Percentiles rank a stretch among this genome's conserved stretches.
Conservation (phyloP, 2,888 invertebrate genomes). For the Dorcus hopei region DNA sequence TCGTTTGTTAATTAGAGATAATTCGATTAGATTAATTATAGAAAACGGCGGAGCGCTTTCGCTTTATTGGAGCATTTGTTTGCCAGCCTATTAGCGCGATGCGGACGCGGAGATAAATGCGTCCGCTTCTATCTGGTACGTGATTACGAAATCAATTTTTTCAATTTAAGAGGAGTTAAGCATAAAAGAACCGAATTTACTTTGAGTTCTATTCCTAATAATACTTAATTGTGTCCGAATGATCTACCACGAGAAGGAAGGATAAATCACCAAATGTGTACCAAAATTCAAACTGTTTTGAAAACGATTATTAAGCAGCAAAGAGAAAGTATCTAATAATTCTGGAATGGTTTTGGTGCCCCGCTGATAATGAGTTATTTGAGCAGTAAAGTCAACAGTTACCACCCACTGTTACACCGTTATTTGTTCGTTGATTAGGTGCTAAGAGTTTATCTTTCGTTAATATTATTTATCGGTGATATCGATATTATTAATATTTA, state of each 20-base stretch:
- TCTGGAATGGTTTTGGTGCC: not conserved
- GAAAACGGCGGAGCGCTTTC: not conserved
- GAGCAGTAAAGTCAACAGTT: slow-evolving; percentile 7
- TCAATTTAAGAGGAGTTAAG: not conserved
- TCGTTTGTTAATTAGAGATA: not conserved
- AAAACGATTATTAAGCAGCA: not conserved
- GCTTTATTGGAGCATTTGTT: not conserved
- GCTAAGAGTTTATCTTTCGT: no score
- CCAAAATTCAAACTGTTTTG: not conserved
- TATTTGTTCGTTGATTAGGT: not conserved
- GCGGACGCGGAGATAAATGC: no score
- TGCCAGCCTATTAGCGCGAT: not conserved
- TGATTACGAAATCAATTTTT: not conserved
- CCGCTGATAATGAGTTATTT: slow-evolving; percentile 17
- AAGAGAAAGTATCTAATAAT: not conserved
- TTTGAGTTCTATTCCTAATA: not conserved
- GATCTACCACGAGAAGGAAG: no score
- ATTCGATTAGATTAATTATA: not conserved
- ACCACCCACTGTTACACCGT: slow-evolving; percentile 16
- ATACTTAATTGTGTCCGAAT: no score
- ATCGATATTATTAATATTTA: no score
- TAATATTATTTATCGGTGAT: no score
- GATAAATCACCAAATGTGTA: not conserved
- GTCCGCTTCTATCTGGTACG: not conserved
- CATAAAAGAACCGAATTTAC: not conserved